Percentiles rank a stretch among this genome's conserved stretches.
These are phyloP conservation scores for Phortica okadai DNA, from an alignment of 2,888 invertebrate species.

Conservation along the genomic window DNA sequence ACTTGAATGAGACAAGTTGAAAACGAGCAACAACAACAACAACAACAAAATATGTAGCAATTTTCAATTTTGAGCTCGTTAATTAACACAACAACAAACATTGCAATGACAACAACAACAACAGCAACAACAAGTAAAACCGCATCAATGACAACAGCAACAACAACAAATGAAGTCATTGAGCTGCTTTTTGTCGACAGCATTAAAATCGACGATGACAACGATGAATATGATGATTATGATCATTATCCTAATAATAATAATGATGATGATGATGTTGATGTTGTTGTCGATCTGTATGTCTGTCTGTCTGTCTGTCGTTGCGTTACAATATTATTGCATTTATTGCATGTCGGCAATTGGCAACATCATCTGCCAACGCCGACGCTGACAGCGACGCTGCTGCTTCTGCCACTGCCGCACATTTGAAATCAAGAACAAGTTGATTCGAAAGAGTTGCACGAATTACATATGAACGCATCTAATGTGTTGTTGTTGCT, in stretches of 20 bases:
- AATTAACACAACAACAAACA: constrained; percentile 12
- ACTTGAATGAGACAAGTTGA: not conserved
- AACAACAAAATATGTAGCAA: not conserved
- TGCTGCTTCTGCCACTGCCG: no score
- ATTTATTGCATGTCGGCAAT: not conserved
- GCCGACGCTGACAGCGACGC: not conserved
- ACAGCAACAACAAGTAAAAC: not conserved
- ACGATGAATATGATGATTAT: not conserved
- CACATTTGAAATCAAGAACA: no score
- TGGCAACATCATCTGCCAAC: not conserved
- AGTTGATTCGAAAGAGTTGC: not conserved
- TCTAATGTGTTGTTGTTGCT: not conserved
- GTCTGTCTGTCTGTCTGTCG: no score
- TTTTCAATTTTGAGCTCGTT: constrained; percentile 4
- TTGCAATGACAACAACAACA: not conserved
- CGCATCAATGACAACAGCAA: not conserved
- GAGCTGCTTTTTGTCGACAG: not conserved
- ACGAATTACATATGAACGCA: not conserved
- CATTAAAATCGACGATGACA: not conserved
- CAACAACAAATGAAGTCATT: not conserved
- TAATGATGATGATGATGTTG: not conserved
- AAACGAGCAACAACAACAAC: constrained; percentile 1
- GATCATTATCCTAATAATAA: no score
- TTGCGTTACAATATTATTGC: not conserved
- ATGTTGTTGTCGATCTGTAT: not conserved